phyloP scores from a whole-genome alignment of 2,113 vertebrate species.

The Quiscalus mexicanus region DNA sequence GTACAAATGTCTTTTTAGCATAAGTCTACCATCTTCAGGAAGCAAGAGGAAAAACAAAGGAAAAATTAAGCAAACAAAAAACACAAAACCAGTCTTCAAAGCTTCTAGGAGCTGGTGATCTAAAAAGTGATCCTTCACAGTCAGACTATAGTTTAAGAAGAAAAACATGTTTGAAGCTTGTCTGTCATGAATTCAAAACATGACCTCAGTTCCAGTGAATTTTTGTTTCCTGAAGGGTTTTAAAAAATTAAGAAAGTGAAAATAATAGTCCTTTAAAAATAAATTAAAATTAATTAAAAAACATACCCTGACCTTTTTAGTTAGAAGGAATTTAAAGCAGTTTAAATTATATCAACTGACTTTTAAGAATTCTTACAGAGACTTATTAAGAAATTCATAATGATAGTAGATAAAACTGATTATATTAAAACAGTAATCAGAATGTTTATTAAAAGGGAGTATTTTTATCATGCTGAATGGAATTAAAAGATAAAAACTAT shows the following conservation, averaged over 20 bases:
- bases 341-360: neutral
- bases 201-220: neutral
- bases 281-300: neutral
- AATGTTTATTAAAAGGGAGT: neutral
- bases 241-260: neutral
- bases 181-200: neutral
- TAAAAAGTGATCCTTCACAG: neutral
- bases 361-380: neutral
- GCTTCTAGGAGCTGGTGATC: neutral
- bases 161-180: neutral
- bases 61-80: neutral
- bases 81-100: neutral
- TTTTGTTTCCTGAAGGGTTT: neutral
- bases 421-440: neutral
- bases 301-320: neutral
- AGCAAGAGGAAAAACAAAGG: neutral
- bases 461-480: neutral
- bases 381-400: neutral
- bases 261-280: neutral
- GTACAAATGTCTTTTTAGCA: neutral
- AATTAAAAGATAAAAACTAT: neutral
- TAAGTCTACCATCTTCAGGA: neutral
- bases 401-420: neutral
- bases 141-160: neutral
- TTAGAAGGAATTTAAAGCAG: neutral